Base-by-base conservation (phyloP, 53 echinoderm and acorn worm species). In the Zoroaster sp. region DNA sequence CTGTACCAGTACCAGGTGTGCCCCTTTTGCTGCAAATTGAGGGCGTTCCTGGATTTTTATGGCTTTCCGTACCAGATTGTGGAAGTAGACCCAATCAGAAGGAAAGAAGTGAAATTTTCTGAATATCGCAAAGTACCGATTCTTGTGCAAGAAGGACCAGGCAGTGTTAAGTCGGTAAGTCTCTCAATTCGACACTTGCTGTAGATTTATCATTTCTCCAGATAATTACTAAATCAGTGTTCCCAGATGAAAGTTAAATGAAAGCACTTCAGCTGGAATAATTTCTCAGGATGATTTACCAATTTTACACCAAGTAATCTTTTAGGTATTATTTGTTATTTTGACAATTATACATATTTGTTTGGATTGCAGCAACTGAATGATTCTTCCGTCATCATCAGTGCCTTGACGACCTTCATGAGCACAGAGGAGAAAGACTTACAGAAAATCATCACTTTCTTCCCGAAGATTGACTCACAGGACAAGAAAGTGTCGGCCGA, bases 1-100 rank as follows among this genome's bases (percentile, higher is more conserved):
- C 71, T 98, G 20, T 98, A 96, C 63, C 98, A 98, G 85, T 98
- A 98, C 31, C 94, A 96, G 78, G 92, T 92, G 15, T 98, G 98
- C 83, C 98, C 98, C 45, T 98, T 98, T 83, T 98, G 98, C 72
- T 95, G 98, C 67, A 98, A 98, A 93, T 73, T 98, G 69, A 92
- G 98, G 47, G 91, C 96, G 51, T 98, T 94, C 83, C 86, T 98
- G 18, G 96, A 98, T 72, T 98, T 89, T 69, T 96, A 96, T 90
- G 98, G 98, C 21, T 67, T 98, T 11, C 90, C 94, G 4, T 98
- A 96, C 82, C 79, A 75, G 14, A 94, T 98, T 83, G 93, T 93
- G 2, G 98, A 98, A 44, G 98, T 98, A 4, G 92, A 98, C 44
- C 98, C 98, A 3, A 90, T 98, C 47, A 20, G 87, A 15, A 90